Conservation (phyloP, 2,888 invertebrate genomes). For the Acrobasis repandana region DNA sequence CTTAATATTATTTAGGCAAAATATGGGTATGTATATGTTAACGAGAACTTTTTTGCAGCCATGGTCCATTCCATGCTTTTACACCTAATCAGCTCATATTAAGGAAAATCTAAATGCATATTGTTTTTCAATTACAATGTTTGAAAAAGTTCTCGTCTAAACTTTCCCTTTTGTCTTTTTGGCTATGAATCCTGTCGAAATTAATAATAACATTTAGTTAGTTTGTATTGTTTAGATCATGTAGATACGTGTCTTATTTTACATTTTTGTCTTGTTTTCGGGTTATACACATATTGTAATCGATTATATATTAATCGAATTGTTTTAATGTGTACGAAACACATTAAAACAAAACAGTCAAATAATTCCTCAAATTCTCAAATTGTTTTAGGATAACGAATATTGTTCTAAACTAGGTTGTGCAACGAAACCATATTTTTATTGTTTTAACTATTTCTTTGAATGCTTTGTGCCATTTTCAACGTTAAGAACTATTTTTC, state of each 20-base stretch:
- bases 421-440: slow-evolving; percentile 54
- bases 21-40: background rate
- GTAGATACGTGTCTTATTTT: background rate
- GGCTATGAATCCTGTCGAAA: slow-evolving; percentile 41
- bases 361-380: slow-evolving; percentile 2
- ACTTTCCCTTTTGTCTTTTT: slow-evolving; percentile 23
- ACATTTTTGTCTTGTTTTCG: background rate
- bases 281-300: too few species aligned
- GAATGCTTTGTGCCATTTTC: slow-evolving; percentile 47
- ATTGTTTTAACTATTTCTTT: slow-evolving; percentile 35
- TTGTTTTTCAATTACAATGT: too few species aligned
- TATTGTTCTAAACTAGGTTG: slow-evolving; percentile 53
- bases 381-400: background rate
- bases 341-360: slow-evolving; percentile 6
- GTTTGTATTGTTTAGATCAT: slow-evolving; percentile 18
- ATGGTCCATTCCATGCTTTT: background rate
- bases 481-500: slow-evolving; percentile 28
- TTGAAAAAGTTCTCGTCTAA: background rate
- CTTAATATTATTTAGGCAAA: slow-evolving; percentile 25
- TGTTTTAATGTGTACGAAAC: background rate
- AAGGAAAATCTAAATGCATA: too few species aligned
- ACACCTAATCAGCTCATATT: too few species aligned
- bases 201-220: slow-evolving; percentile 23
- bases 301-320: background rate
- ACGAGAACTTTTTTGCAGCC: background rate